These are phyloP conservation scores for Tichodroma muraria DNA, from an alignment of 2,113 vertebrate species.

Conservation along the genomic window DNA sequence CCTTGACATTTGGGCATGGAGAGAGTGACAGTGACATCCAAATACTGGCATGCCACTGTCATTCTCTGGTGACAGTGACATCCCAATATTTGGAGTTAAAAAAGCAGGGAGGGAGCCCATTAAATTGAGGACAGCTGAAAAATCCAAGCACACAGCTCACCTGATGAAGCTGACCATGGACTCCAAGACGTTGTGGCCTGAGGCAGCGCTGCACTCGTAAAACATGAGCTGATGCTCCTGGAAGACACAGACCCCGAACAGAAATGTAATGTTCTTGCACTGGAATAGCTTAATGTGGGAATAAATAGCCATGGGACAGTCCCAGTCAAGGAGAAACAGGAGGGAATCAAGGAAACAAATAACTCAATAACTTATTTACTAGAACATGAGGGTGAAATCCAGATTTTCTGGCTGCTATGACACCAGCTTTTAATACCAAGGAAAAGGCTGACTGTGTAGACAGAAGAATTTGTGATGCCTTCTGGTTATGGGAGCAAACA, in stretches of 20 bases:
- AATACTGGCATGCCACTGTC: too few relatives aligned
- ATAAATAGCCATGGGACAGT: neutral
- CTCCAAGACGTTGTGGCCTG: slow-evolving; percentile 82
- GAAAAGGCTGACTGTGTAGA: neutral
- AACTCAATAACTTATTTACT: neutral
- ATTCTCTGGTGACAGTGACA: neutral
- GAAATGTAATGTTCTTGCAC: neutral
- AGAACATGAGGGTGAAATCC: neutral
- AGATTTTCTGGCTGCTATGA: neutral
- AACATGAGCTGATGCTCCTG: slow-evolving; percentile 84
- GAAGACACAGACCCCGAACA: neutral
- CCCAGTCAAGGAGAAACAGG: neutral
- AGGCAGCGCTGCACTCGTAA: slow-evolving; percentile 86
- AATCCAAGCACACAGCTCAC: slow-evolving; percentile 62
- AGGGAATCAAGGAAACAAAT: neutral
- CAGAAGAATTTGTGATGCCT: neutral
- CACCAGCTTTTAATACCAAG: neutral
- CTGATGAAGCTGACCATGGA: slow-evolving; percentile 78
- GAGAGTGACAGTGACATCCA: too few relatives aligned
- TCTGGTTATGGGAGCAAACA: neutral
- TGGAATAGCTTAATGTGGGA: neutral
- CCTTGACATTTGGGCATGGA: neutral
- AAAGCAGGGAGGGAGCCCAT: neutral
- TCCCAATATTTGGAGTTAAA: neutral
- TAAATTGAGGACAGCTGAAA: neutral